These are phyloP conservation scores for Agriopis marginaria DNA, from an alignment of 2,888 invertebrate genomes.

Conservation along the genomic window DNA sequence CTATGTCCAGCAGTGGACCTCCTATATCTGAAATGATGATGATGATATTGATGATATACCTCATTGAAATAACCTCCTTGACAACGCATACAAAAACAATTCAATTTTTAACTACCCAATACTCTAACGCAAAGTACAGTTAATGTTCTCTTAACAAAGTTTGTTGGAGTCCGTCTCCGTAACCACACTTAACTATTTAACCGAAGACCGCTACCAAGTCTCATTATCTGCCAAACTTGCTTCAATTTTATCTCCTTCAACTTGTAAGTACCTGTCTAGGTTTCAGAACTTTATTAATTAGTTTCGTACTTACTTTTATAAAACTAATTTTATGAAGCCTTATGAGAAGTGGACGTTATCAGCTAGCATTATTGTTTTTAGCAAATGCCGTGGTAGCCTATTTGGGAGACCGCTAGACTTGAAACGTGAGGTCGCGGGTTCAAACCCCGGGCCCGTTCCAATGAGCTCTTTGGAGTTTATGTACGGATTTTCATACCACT, in stretches of 20 bases:
- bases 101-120: neutral
- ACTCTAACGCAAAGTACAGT: constrained; percentile 10
- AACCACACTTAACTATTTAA: constrained; percentile 30
- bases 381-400: too few relatives aligned
- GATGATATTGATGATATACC: too few relatives aligned
- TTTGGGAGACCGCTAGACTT: too few relatives aligned
- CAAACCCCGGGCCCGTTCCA: too few relatives aligned
- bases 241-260: constrained; percentile 22
- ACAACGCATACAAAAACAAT: neutral
- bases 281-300: constrained; percentile 19
- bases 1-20: too few relatives aligned
- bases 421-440: too few relatives aligned
- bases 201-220: constrained; percentile 9
- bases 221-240: constrained; percentile 30
- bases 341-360: neutral
- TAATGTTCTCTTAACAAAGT: constrained; percentile 35
- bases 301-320: constrained; percentile 10
- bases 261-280: constrained; percentile 19
- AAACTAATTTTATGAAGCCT: constrained; percentile 10
- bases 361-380: neutral
- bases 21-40: too few relatives aligned
- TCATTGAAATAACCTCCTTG: too few relatives aligned
- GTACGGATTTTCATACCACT: too few relatives aligned
- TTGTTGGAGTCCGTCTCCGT: constrained; percentile 6
- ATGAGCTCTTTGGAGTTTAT: too few relatives aligned